phyloP scores from a whole-genome alignment of 2,888 invertebrate species.

The Amphimallon solstitiale region DNA sequence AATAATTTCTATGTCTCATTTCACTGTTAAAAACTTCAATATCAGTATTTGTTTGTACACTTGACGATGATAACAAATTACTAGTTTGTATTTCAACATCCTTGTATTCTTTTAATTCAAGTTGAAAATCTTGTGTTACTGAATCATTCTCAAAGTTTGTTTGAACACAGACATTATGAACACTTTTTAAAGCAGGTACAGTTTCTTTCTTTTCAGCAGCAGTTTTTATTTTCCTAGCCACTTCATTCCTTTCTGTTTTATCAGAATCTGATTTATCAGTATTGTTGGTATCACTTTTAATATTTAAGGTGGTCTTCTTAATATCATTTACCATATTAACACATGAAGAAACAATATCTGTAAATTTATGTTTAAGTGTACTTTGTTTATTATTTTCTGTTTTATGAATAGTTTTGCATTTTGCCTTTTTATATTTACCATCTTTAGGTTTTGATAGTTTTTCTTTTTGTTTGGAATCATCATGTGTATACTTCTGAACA shows the following conservation, averaged over 20 bases:
- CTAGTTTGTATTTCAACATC: slow-evolving; percentile 22
- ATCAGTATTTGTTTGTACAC: slow-evolving; percentile 20
- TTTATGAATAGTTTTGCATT: slow-evolving; percentile 8
- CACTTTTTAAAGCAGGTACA: slow-evolving; percentile 6
- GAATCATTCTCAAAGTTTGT: not conserved
- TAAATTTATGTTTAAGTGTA: not conserved
- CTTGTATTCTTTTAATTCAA: slow-evolving; percentile 20
- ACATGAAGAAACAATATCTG: not conserved
- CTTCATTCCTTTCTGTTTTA: not conserved
- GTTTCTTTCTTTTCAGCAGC: slow-evolving; percentile 36
- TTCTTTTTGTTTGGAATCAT: not conserved
- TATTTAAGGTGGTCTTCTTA: not conserved
- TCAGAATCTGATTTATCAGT: not conserved
- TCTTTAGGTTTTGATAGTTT: slow-evolving; percentile 7
- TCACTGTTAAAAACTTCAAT: slow-evolving; percentile 34
- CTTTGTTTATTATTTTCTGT: not conserved
- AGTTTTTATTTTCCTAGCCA: slow-evolving; percentile 28
- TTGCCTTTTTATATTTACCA: slow-evolving; percentile 1
- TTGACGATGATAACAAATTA: not conserved
- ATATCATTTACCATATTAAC: not conserved
- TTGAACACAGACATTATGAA: not conserved
- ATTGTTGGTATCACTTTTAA: not conserved
- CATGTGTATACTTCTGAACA: not conserved
- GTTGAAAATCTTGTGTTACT: not conserved
- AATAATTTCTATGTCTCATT: not conserved